Evolutionary conservation across 2,797 vertebrate genomes (phyloP), one percentile per base, ranked within the genome.

Genomic region (Coilia nasus): DNA sequence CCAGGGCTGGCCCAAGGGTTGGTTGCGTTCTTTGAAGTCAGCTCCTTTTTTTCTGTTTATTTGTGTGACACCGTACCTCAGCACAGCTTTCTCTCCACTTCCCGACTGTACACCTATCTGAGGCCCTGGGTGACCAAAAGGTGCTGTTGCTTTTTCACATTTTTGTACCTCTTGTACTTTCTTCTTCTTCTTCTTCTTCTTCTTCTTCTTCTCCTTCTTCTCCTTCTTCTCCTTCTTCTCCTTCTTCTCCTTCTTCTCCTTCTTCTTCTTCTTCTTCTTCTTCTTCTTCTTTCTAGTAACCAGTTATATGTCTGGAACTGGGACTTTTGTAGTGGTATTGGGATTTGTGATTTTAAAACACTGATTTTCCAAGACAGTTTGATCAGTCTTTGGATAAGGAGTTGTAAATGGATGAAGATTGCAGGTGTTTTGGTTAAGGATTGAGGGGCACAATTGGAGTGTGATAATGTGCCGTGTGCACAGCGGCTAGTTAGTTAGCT

Each of bases 21-120:
- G n/a, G 78, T 62, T 54, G 50, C 14, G 17, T 83, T 88, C 85
- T 89, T 89, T 90, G 87, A 90, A 85, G 88, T 87, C 56, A 85
- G 82, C 82, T 21, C 41, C 4, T n/a, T 81, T 19, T 35, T 28
- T n/a, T 35, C 28, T 41, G 31, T 35, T 23, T 35, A 14, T 10
- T 23, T 75, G 47, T 19, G 0, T 15, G 7, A 25, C 62, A 41
- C 2, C 35, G 2, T 5, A 11, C 10, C 23, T 14, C 11, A 25
- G 2, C 3, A 12, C 62, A n/a, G 21, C 21, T 71, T 28, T 17
- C 7, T 78, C 71, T 15, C 19, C 2, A 21, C 9, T 44, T 78
- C 35, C 19, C 41, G 15, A 41, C 35, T 78, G 71, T 44, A 41
- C 17, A 78, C 35, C 71, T 15, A 0, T 41, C 50, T 54, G 50